phyloP scores from a whole-genome alignment of 2,888 invertebrate species.

The Tuta absoluta region DNA sequence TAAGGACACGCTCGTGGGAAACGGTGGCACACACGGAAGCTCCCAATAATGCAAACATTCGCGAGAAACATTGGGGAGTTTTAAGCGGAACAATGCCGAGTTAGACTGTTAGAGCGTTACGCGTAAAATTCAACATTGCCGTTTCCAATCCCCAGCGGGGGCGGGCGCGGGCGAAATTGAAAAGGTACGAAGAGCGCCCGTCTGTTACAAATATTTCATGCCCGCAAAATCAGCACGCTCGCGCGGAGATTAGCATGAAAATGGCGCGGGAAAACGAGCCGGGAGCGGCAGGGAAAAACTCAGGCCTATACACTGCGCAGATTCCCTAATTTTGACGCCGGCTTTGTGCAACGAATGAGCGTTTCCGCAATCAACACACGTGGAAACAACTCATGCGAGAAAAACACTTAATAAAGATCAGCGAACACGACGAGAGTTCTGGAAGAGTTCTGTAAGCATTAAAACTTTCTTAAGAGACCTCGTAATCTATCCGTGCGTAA shows the following conservation, averaged over 20 bases:
- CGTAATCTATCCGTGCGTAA: slow-evolving; percentile 3
- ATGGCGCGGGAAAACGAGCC: slow-evolving; percentile 63
- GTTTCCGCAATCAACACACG: slow-evolving; percentile 53
- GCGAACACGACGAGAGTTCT: not conserved
- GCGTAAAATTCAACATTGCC: slow-evolving; percentile 63
- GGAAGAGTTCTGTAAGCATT: slow-evolving; percentile 2
- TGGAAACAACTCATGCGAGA: slow-evolving; percentile 40
- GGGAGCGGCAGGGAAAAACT: slow-evolving; percentile 49
- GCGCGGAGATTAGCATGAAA: slow-evolving; percentile 70
- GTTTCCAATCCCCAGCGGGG: slow-evolving; percentile 54
- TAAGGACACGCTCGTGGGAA: slow-evolving; percentile 22
- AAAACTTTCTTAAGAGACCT: slow-evolving; percentile 5
- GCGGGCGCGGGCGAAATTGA: slow-evolving; percentile 58
- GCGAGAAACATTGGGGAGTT: slow-evolving; percentile 24
- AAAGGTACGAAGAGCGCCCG: slow-evolving; percentile 57
- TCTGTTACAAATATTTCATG: slow-evolving; percentile 69
- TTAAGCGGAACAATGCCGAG: slow-evolving; percentile 38
- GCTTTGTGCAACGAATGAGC: slow-evolving; percentile 52
- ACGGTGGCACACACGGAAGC: slow-evolving; percentile 21
- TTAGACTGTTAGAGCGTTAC: slow-evolving; percentile 40
- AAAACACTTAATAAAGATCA: slow-evolving; percentile 1
- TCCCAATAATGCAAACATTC: slow-evolving; percentile 28
- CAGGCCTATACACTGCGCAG: slow-evolving; percentile 34
- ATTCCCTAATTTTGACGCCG: slow-evolving; percentile 53
- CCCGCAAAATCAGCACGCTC: slow-evolving; percentile 64